Conservation (phyloP, 2,888 invertebrate species). For the Masnerella sp. region DNA sequence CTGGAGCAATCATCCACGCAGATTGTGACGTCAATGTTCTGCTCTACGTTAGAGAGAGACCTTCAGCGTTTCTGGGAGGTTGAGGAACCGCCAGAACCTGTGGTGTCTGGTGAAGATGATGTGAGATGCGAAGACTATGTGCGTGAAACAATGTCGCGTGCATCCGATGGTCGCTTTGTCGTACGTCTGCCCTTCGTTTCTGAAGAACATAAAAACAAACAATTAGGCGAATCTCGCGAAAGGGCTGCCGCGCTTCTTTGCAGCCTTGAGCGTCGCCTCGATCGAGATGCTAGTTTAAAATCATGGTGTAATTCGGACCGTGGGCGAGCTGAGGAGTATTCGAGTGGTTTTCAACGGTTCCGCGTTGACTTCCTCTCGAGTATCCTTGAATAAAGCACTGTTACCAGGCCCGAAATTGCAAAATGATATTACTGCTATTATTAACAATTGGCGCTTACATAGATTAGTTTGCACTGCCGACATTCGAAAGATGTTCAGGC, state of each 20-base stretch:
- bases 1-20: not conserved
- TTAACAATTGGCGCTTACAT: not conserved
- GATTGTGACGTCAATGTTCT: not conserved
- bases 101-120: not conserved
- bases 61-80: not conserved
- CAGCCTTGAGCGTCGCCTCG: not conserved
- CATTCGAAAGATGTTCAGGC: slow-evolving; percentile 6
- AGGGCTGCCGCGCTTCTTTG: not conserved
- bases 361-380: not conserved
- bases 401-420: not conserved
- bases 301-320: not conserved
- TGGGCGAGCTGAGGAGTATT: not conserved
- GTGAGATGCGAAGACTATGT: not conserved
- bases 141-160: not conserved
- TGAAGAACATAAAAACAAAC: not conserved
- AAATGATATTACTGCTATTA: not conserved
- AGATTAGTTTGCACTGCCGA: not conserved
- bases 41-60: not conserved
- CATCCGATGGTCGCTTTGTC: not conserved
- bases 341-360: not conserved
- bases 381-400: not conserved
- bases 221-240: not conserved
- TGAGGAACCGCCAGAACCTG: not conserved
- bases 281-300: not conserved
- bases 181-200: slow-evolving; percentile 16